Percentiles rank a stretch among this genome's conserved stretches.
Evolutionary conservation across 2,113 vertebrate genomes (phyloP).

Genomic region (Sinocyclocheilus grahami): DNA sequence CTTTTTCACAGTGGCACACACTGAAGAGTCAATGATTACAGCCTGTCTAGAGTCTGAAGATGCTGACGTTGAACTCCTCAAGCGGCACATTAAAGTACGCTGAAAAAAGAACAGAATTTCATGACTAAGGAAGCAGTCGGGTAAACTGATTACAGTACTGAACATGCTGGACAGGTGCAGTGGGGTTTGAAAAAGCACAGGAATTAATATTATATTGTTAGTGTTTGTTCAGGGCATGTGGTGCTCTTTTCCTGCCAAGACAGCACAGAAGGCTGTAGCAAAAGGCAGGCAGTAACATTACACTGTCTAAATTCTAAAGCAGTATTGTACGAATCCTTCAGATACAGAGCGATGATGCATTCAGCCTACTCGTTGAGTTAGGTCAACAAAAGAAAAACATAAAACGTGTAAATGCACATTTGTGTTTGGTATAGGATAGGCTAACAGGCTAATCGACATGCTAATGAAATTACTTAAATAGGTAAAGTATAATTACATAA

Average conservation of each 20-base stretch:
- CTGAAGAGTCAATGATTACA: slow-evolving; percentile 34
- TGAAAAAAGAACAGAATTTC: slow-evolving; percentile 24
- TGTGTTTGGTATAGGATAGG: too few species aligned
- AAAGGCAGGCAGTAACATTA: not conserved
- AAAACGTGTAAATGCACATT: too few species aligned
- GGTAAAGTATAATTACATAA: too few species aligned
- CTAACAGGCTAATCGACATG: too few species aligned
- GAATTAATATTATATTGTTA: not conserved
- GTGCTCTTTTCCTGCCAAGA: not conserved
- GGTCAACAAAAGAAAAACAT: too few species aligned
- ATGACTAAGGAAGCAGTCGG: slow-evolving; percentile 25
- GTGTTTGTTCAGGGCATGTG: not conserved
- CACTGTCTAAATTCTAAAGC: too few species aligned
- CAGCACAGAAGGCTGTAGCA: not conserved
- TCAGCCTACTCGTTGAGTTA: not conserved
- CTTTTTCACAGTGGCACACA: slow-evolving; percentile 31
- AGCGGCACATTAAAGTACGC: not conserved
- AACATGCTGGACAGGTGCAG: slow-evolving; percentile 6
- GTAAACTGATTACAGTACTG: slow-evolving; percentile 7
- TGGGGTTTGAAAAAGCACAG: not conserved
- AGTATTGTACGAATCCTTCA: not conserved
- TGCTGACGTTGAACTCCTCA: slow-evolving; percentile 38
- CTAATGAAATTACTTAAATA: too few species aligned
- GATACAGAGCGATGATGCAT: not conserved
- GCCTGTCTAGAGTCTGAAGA: slow-evolving; percentile 36